phyloP scores from a whole-genome alignment of 2,113 vertebrate genomes.

The Todiramphus chloris region DNA sequence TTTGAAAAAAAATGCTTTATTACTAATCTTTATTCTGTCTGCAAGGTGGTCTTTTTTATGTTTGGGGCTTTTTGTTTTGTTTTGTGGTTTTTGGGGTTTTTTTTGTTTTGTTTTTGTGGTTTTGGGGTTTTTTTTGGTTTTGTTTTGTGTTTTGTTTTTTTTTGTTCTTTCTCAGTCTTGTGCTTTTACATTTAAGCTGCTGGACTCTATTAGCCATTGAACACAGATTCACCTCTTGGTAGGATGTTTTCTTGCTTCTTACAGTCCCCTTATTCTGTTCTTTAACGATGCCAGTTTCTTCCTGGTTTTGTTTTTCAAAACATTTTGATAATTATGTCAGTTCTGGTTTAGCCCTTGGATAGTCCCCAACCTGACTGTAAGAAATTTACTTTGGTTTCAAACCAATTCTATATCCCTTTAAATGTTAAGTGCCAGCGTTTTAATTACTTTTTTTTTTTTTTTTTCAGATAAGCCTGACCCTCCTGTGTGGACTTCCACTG shows the following conservation, averaged over 20 bases:
- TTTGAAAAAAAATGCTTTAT: neutral
- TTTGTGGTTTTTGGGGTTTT: too few species aligned
- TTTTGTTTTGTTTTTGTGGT: too few species aligned
- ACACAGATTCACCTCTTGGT: neutral
- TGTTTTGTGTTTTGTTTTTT: too few species aligned
- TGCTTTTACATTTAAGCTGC: neutral
- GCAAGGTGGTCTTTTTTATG: neutral
- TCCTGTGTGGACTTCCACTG: neutral
- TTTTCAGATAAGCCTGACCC: neutral
- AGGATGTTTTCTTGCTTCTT: neutral
- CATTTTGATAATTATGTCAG: neutral
- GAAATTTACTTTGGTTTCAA: neutral
- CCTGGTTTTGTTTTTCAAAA: neutral
- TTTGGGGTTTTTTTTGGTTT: too few species aligned
- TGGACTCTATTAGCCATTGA: neutral
- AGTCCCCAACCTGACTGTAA: neutral
- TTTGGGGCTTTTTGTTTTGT: too few species aligned
- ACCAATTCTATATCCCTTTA: neutral
- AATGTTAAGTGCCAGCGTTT: neutral
- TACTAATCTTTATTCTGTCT: neutral
- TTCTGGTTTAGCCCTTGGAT: neutral
- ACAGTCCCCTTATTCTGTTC: neutral
- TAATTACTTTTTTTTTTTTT: neutral
- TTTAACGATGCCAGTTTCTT: neutral
- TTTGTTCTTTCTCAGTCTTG: neutral